Percentiles rank a stretch among this genome's conserved stretches.
Conservation (phyloP, 2,888 invertebrate species). For the Melipona bicolor region DNA sequence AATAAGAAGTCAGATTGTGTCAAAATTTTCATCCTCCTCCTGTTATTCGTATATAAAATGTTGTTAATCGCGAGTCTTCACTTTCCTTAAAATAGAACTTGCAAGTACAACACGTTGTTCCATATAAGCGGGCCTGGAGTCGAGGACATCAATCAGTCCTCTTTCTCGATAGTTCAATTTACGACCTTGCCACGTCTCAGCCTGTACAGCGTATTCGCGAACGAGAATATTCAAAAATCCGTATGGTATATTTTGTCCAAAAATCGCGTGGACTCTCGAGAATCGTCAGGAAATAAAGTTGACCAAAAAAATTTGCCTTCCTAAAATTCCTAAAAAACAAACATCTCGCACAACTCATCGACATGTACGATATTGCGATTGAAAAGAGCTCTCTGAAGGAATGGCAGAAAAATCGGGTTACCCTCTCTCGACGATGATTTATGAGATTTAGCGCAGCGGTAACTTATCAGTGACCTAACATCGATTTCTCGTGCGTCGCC, state of each 20-base stretch:
- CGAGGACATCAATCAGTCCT: constrained; percentile 9
- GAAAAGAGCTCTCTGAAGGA: neutral
- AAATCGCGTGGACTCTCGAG: neutral
- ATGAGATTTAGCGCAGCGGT: neutral
- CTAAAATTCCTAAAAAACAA: neutral
- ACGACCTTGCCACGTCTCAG: neutral
- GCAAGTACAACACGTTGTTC: neutral
- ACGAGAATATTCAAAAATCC: neutral
- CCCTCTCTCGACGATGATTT: neutral
- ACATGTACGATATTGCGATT: neutral
- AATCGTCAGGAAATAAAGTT: neutral
- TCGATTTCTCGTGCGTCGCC: neutral
- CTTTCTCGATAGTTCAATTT: constrained; percentile 1
- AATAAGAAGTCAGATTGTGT: neutral
- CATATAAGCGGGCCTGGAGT: neutral
- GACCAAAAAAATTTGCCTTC: neutral
- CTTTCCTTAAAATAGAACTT: neutral
- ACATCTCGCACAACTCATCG: neutral
- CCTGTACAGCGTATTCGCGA: neutral
- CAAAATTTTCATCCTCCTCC: neutral
- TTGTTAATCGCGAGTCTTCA: neutral
- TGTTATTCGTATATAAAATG: neutral
- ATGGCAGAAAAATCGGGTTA: neutral
- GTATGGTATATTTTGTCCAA: no score
- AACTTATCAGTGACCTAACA: neutral